Percentiles rank a stretch among this genome's conserved stretches.
phyloP scores from a whole-genome alignment of 2,113 vertebrate genomes.

The Carollia perspicillata region DNA sequence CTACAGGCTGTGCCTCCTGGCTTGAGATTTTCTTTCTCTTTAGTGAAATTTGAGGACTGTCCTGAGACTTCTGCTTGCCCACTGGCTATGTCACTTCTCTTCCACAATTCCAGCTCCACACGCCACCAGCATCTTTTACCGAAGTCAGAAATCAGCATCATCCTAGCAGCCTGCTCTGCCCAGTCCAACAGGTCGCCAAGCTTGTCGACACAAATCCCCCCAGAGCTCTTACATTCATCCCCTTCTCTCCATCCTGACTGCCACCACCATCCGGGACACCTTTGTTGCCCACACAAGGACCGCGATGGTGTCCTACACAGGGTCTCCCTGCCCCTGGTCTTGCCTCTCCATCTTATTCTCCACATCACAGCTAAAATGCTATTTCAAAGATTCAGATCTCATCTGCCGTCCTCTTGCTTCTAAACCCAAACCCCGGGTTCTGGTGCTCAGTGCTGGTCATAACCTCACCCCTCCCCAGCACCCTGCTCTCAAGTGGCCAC shows the following conservation, averaged over 20 bases:
- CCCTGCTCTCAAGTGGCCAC: not conserved
- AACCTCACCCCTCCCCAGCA: not conserved
- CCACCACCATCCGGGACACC: not conserved
- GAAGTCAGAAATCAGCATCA: not conserved
- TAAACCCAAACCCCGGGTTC: rapidly evolving
- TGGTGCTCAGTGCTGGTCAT: not conserved
- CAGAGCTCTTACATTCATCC: not conserved
- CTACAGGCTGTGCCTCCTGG: not conserved
- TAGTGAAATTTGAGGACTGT: not conserved
- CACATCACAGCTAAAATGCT: not conserved
- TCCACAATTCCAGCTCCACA: not conserved
- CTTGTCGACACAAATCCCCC: not conserved
- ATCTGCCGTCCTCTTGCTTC: not conserved
- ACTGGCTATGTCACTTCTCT: not conserved
- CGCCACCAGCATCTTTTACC: rapidly evolving
- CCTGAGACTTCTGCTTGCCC: not conserved
- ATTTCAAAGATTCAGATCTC: not conserved
- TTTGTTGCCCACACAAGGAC: too few relatives aligned
- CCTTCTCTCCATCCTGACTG: not conserved
- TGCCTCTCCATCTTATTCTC: not conserved
- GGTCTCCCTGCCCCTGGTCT: not conserved
- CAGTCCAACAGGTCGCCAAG: not conserved
- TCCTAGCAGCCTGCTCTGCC: not conserved
- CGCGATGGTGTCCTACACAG: not conserved
- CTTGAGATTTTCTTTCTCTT: not conserved